These are phyloP conservation scores for Actias luna DNA, from an alignment of 2,888 invertebrate species.

Conservation along the genomic window DNA sequence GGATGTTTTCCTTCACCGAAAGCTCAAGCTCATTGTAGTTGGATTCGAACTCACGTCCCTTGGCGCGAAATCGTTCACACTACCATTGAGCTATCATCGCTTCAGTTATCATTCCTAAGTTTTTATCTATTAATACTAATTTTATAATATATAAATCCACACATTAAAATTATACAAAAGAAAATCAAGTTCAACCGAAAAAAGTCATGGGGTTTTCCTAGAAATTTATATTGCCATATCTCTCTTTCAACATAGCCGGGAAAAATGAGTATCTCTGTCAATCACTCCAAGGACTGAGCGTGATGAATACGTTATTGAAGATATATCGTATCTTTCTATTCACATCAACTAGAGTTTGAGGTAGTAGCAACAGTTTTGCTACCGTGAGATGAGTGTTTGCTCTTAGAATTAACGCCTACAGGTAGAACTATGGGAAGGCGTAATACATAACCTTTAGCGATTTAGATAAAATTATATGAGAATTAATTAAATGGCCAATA, in stretches of 20 bases:
- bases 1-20: too few relatives aligned
- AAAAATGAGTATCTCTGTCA: not conserved
- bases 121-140: too few relatives aligned
- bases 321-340: not conserved
- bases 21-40: too few relatives aligned
- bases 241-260: not conserved
- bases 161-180: too few relatives aligned
- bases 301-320: not conserved
- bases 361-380: conserved; percentile 35
- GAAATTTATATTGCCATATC: not conserved
- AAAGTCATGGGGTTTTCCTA: too few relatives aligned
- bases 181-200: too few relatives aligned
- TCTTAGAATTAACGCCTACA: conserved; percentile 32
- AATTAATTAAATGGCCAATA: too few relatives aligned
- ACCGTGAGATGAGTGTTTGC: conserved; percentile 51
- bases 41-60: too few relatives aligned
- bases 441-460: conserved; percentile 30
- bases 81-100: too few relatives aligned
- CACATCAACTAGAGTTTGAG: not conserved
- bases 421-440: not conserved
- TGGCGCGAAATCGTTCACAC: too few relatives aligned
- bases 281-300: not conserved
- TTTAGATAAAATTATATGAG: not conserved
- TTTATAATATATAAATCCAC: too few relatives aligned
- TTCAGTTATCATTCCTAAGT: too few relatives aligned